These are phyloP conservation scores for Crambe crambe DNA, from an alignment of 37 sponge, comb jelly and placozoan species.

Conservation along the genomic window DNA sequence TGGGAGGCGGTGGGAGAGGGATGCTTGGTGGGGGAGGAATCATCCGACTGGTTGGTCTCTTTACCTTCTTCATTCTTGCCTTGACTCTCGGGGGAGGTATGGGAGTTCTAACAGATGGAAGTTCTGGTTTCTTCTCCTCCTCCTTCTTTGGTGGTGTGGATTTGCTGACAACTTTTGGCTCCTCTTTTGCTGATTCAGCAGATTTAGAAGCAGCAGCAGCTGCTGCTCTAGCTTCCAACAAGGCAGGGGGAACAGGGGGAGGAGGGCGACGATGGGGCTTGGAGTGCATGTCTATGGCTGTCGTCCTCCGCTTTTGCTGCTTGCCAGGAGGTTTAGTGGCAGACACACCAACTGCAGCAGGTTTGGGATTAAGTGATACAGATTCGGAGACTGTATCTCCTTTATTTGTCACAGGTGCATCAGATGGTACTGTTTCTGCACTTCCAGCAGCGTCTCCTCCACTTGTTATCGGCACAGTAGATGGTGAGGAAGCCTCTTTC, in stretches of 20 bases:
- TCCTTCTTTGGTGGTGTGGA: not conserved
- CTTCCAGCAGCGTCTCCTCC: too few species aligned
- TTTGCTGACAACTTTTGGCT: too few species aligned
- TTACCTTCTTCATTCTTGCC: slow-evolving; percentile 39
- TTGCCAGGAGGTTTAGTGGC: not conserved
- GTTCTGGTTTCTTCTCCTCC: not conserved
- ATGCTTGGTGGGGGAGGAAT: slow-evolving; percentile 64
- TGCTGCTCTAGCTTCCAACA: not conserved
- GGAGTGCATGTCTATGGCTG: not conserved
- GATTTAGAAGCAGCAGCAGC: not conserved
- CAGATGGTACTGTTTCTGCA: too few species aligned
- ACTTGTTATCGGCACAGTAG: too few species aligned
- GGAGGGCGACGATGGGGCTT: slow-evolving; percentile 36
- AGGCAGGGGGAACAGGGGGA: slow-evolving; percentile 31
- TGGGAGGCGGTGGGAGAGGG: slow-evolving; percentile 65
- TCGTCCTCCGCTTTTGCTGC: not conserved
- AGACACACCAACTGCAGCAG: not conserved
- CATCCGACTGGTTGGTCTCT: slow-evolving; percentile 40
- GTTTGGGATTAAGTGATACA: not conserved
- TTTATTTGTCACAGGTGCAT: not conserved
- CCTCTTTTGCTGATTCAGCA: not conserved
- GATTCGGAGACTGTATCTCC: not conserved
- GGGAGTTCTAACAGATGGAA: not conserved
- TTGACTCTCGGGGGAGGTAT: slow-evolving; percentile 25
- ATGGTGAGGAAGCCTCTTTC: not conserved